Evolutionary conservation across 2,113 vertebrate genomes (phyloP).

Genomic region (Piprites chloris): DNA sequence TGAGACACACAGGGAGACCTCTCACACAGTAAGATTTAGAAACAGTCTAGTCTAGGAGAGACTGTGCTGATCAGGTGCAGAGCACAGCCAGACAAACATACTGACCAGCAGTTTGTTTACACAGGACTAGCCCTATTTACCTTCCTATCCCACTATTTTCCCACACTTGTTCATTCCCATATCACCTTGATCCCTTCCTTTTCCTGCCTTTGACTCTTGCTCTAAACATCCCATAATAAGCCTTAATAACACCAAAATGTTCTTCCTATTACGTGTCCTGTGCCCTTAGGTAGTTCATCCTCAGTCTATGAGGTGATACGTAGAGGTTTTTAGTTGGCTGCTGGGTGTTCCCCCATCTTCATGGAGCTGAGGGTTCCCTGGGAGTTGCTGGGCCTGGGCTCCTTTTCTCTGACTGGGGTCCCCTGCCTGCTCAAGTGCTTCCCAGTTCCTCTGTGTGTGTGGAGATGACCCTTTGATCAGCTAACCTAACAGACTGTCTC

Average conservation of each 20-base stretch:
- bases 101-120: not conserved
- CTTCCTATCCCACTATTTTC: not conserved
- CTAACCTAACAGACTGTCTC: not conserved
- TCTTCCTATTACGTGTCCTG: not conserved
- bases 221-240: not conserved
- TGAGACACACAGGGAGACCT: not conserved
- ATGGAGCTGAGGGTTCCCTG: not conserved
- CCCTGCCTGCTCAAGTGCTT: not conserved
- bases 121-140: not conserved
- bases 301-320: not conserved
- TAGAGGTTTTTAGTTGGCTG: not conserved
- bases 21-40: not conserved
- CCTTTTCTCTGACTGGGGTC: not conserved
- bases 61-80: rapidly evolving
- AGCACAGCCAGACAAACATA: not conserved
- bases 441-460: not conserved
- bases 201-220: not conserved
- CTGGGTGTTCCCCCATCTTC: not conserved
- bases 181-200: not conserved
- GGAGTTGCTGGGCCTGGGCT: not conserved
- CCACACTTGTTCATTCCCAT: not conserved
- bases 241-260: not conserved
- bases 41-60: not conserved
- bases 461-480: not conserved
- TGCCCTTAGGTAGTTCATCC: not conserved